Conservation (phyloP, 2,888 invertebrate genomes). For the Minunthozetes semirufus region DNA sequence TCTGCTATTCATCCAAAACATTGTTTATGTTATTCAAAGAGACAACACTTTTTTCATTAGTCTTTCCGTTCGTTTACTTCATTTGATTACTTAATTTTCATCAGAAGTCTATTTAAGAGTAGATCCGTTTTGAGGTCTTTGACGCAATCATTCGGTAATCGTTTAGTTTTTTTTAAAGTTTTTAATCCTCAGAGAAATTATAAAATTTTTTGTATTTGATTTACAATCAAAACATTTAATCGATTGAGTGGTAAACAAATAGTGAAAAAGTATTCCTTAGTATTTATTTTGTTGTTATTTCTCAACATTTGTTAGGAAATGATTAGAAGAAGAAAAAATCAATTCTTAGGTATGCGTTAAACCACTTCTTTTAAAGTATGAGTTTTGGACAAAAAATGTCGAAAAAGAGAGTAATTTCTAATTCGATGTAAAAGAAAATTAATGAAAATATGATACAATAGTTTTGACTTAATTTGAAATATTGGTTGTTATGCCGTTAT, state of each 20-base stretch:
- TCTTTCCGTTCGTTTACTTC: too few species aligned
- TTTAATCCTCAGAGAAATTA: too few species aligned
- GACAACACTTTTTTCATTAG: neutral
- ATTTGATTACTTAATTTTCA: too few species aligned
- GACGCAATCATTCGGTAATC: neutral
- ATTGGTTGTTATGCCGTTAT: conserved; percentile 5
- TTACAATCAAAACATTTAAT: neutral
- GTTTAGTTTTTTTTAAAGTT: neutral
- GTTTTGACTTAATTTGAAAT: neutral
- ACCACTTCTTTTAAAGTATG: neutral
- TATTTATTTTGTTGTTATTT: neutral
- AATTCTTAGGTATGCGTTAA: neutral
- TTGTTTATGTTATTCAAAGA: neutral
- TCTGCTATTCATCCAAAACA: neutral
- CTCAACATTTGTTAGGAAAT: neutral
- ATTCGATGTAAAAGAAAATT: neutral
- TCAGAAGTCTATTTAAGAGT: too few species aligned
- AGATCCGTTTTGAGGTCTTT: too few species aligned
- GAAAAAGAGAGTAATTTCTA: neutral
- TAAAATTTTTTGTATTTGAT: neutral
- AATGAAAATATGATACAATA: conserved; percentile 21
- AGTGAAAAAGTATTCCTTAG: neutral
- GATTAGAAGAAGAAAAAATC: neutral
- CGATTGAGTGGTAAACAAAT: neutral
- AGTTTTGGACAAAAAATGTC: neutral